Evolutionary conservation across 2,888 invertebrate genomes (phyloP), one percentile per base, ranked within the genome.

Genomic region (Sesamia inferens): DNA sequence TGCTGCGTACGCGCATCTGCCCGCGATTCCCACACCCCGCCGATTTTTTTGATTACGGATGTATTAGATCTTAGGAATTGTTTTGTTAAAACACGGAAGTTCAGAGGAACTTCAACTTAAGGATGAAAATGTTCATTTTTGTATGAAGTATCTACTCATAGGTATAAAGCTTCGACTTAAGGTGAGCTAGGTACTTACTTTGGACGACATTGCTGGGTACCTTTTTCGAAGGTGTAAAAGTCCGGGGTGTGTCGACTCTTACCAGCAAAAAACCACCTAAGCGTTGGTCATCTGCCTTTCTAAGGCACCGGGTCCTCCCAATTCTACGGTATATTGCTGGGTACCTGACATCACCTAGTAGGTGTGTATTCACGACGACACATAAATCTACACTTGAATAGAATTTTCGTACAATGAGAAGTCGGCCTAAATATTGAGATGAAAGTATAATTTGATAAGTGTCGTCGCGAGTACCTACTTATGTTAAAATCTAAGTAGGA

Each of bases 21-120:
- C 90, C 86, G 86, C 83, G 77, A 87, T 95, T 95, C 95, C 94
- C 95, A 95, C 95, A 94, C 91, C 88, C 79, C 75, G 80, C 81
- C 57, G 71, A 76, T 87, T 90, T 91, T 89, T 90, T 88, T 68
- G 78, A 85, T 82, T 81, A 87, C 81, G 85, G 88, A 87, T 85
- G 76, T 79, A 57, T 83, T 55, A 55, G 31, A 67, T 83, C 74
- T 59, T 69, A 55, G n/a, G 16, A 44, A 71, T 74, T 80, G 72
- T 79, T 78, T 79, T 66, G 68, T 79, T 67, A 58, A 55, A 79
- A 66, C 58, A 54, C 74, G 82, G 76, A 78, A 81, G 66, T 69
- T 31, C 44, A 74, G 65, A 74, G 65, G 24, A 57, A 58, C 48
- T 66, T 71, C 11, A 68, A 24, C 10, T 24, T 47, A 19, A 22